Evolutionary conservation across 2,888 invertebrate species (phyloP), one percentile per base, ranked within the genome.

Genomic region (Petrolisthes cinctipes): DNA sequence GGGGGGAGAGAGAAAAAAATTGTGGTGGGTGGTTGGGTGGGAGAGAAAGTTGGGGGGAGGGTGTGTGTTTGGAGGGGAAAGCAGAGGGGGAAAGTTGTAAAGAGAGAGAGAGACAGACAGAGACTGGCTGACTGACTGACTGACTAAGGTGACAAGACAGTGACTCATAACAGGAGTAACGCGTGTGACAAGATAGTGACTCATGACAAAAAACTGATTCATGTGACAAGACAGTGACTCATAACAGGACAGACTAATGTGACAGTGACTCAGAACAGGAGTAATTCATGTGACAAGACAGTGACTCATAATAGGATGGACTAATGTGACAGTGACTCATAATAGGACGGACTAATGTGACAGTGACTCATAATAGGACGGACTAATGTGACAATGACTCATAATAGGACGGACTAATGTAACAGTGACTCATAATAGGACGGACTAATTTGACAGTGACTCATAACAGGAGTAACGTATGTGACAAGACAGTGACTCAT

Each of bases 321-420:
- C 71, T 14, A 61, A 61, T 61, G 14, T 71, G 71, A 71, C 71
- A 71, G 71, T 17, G 71, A 71, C 71, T 71, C 17, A 71, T n/a
- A 71, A n/a, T 17, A 71, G n/a, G 71, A 71, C 71, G 11, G 71
- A 71, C 71, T 14, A 61, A 61, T 61, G 14, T 61, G 61, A 61
- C 61, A 61, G 14, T 61, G 61, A 61, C 14, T 37, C 37, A 1
- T 37, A 37, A 1, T 37, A 37, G 37, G 37, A 37, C 1, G 61
- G 11, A n/a, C 1, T 71, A 71, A 17, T 37, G 37, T 71, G 71
- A 61, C 66, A 71, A 7, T 71, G 14, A 71, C 71, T 71, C n/a
- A n/a, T 4, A 71, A 20, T 2, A 71, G 20, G 20, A 71, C 1
- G 61, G 11, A n/a, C 1, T 71, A 71, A 17, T 37, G 37, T 71